Percentiles rank a stretch among this genome's conserved stretches.
phyloP scores from a whole-genome alignment of 2,888 invertebrate species.

The Drosophila tripunctata region DNA sequence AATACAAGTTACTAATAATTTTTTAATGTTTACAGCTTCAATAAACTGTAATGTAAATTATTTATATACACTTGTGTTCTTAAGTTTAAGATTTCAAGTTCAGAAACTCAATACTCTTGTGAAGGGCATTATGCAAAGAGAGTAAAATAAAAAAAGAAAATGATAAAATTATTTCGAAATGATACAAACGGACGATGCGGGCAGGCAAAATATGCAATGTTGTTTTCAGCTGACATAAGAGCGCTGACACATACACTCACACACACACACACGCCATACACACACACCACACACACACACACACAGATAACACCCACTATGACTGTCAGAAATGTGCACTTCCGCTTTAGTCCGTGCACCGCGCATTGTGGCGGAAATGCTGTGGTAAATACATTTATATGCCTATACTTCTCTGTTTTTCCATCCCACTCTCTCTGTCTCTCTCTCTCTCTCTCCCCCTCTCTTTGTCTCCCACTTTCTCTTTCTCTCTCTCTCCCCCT shows the following conservation, averaged over 20 bases:
- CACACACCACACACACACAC: conserved; percentile 9
- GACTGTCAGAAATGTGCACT: conserved; percentile 68
- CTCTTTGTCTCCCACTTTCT: no score
- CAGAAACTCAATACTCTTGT: background rate
- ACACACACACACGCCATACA: conserved; percentile 10
- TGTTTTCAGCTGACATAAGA: conserved; percentile 40
- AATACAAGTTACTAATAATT: no score
- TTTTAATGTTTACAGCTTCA: no score
- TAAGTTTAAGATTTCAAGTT: no score
- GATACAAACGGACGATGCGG: conserved; percentile 52
- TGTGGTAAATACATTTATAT: conserved; percentile 74
- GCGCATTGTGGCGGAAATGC: conserved; percentile 64
- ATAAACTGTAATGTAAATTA: no score
- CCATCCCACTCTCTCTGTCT: background rate
- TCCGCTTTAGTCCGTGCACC: conserved; percentile 59
- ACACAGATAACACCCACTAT: conserved; percentile 15
- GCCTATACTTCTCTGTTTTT: no score
- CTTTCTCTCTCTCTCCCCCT: background rate
- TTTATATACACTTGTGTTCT: no score
- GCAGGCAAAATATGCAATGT: conserved; percentile 43
- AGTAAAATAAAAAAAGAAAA: conserved; percentile 36
- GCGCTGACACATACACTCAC: conserved; percentile 10
- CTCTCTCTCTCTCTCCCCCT: background rate
- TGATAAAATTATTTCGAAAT: conserved; percentile 52
- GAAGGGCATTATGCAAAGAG: background rate